These are phyloP conservation scores for Lepidocolaptes lacrymiger DNA, from an alignment of 2,797 vertebrate species.

Conservation along the genomic window DNA sequence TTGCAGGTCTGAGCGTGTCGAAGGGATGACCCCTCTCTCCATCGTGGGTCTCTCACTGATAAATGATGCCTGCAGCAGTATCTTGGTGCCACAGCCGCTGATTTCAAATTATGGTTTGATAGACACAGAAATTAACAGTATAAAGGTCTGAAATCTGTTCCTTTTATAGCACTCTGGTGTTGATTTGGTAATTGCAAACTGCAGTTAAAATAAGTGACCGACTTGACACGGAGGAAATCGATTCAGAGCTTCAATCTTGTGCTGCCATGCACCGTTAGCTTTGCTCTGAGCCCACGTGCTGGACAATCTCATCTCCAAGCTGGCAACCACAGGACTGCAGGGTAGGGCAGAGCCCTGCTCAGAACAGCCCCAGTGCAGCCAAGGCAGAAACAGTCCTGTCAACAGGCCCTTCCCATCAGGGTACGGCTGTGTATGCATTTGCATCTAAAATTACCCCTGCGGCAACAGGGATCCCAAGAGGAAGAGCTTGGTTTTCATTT, in stretches of 20 bases:
- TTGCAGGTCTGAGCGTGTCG: not conserved
- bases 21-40: not conserved
- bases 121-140: constrained; percentile 5
- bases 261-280: constrained; percentile 10
- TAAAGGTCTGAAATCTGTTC: constrained; percentile 1
- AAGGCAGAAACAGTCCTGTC: not conserved
- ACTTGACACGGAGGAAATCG: constrained; percentile 16
- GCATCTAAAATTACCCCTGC: not conserved
- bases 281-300: not conserved
- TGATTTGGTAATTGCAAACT: constrained; percentile 23
- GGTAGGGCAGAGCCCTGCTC: not conserved
- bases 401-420: accelerated
- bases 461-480: not conserved
- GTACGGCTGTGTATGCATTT: accelerated
- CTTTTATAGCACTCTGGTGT: not conserved
- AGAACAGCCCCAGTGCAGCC: not conserved
- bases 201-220: constrained; percentile 11
- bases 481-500: not conserved
- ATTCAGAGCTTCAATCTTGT: constrained; percentile 37
- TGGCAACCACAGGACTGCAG: not conserved
- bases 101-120: constrained; percentile 20
- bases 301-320: not conserved
- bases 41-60: not conserved
- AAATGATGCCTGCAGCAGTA: not conserved
- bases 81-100: not conserved